Evolutionary conservation across 1,140 invertebrate species (phyloP).

Genomic region (Brachionus calyciflorus): DNA sequence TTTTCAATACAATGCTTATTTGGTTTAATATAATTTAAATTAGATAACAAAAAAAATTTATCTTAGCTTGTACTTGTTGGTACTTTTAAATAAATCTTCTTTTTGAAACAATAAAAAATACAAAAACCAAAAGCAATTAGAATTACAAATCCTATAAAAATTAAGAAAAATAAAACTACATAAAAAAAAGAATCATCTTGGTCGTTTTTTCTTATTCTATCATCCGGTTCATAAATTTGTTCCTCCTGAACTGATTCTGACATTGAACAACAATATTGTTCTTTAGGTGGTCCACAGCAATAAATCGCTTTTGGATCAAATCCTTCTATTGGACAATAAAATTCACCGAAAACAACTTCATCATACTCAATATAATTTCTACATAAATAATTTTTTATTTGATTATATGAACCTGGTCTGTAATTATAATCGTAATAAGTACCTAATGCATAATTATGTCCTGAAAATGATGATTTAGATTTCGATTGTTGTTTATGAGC

Average conservation of each 20-base stretch:
- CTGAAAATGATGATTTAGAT: not conserved
- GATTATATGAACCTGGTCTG: not conserved
- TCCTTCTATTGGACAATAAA: not conserved
- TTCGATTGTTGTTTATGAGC: not conserved
- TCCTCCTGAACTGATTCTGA: not conserved
- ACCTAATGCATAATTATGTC: not conserved
- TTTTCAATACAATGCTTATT: not conserved
- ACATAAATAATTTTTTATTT: not conserved
- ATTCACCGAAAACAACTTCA: not conserved
- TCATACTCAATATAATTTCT: conserved; percentile 1
- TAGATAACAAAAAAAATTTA: too few relatives aligned
- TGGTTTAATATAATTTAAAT: too few relatives aligned
- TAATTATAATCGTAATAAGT: conserved; percentile 1
- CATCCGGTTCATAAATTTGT: not conserved
- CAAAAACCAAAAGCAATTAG: not conserved
- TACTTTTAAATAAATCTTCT: not conserved
- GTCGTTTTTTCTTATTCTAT: not conserved
- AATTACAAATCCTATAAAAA: not conserved
- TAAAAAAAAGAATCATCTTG: not conserved
- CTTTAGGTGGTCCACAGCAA: not conserved
- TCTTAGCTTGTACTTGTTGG: too few relatives aligned
- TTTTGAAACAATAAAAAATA: not conserved
- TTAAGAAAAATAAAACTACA: not conserved
- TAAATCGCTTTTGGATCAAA: not conserved
- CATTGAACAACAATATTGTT: not conserved